A percentile compares a stretch with the other conserved stretches of the same genome.
phyloP scores from a whole-genome alignment of 2,113 vertebrate species.

The Paedocypris sp. region DNA sequence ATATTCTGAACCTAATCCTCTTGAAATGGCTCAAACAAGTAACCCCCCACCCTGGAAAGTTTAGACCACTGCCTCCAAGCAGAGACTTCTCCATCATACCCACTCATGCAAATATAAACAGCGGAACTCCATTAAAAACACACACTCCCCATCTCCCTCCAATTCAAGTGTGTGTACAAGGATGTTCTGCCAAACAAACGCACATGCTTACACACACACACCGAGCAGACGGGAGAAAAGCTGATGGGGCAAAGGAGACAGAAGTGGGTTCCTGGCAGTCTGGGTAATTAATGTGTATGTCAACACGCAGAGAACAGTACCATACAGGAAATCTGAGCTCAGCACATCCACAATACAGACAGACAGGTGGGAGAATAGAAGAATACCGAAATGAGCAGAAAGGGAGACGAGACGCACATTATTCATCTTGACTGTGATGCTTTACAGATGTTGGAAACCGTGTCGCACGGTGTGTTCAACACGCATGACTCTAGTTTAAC shows the following conservation, averaged over 20 bases:
- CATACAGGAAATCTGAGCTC: constrained; percentile 57
- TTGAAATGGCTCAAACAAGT: constrained; percentile 15
- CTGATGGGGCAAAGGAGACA: constrained; percentile 45
- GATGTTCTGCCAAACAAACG: background rate
- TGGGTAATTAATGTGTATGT: constrained; percentile 65
- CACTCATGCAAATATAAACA: background rate
- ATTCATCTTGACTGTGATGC: constrained; percentile 51
- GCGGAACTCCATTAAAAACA: background rate
- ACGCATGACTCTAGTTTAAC: too few relatives aligned
- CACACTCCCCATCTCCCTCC: background rate
- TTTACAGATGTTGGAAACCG: constrained; percentile 42
- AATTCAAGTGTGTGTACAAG: background rate
- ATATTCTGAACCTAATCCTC: constrained; percentile 24
- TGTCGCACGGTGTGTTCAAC: too few relatives aligned
- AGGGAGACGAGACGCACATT: constrained; percentile 50
- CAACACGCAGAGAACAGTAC: constrained; percentile 53
- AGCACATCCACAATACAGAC: constrained; percentile 53
- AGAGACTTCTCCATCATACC: too few relatives aligned
- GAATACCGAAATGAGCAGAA: constrained; percentile 32
- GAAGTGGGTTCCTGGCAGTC: constrained; percentile 54
- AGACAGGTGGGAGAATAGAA: constrained; percentile 14
- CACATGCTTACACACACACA: constrained; percentile 14
- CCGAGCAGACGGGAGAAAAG: constrained; percentile 18
- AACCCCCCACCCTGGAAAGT: constrained; percentile 16
- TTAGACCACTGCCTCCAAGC: too few relatives aligned